phyloP scores from a whole-genome alignment of 2,113 vertebrate genomes.

The Ophthalmolycus amberensis region DNA sequence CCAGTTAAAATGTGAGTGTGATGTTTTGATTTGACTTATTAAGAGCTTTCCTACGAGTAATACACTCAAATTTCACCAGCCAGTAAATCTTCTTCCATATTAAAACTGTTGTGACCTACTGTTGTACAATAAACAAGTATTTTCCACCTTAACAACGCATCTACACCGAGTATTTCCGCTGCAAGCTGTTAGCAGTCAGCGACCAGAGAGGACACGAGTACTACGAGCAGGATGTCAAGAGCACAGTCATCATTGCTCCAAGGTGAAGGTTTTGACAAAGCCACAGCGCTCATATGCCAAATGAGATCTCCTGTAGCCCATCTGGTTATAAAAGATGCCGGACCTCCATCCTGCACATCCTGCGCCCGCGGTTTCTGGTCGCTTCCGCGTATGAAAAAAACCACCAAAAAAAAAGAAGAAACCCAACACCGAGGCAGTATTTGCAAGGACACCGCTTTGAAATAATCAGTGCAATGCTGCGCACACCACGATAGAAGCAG shows the following conservation, averaged over 20 bases:
- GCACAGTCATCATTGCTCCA: slow-evolving; percentile 64
- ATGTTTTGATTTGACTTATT: background rate
- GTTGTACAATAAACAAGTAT: background rate
- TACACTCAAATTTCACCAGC: background rate
- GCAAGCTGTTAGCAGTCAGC: slow-evolving; percentile 41
- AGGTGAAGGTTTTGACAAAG: slow-evolving; percentile 67
- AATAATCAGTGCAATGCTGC: slow-evolving; percentile 22
- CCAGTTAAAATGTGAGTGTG: background rate
- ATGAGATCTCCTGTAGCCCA: slow-evolving; percentile 14
- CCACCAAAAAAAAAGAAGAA: background rate
- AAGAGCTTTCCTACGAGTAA: background rate
- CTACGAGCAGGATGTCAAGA: slow-evolving; percentile 35
- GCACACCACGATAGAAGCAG: background rate
- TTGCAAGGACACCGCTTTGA: slow-evolving; percentile 62
- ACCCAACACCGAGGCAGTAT: slow-evolving; percentile 8
- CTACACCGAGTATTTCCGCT: slow-evolving; percentile 11
- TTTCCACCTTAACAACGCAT: background rate
- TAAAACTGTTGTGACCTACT: background rate
- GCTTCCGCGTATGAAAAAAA: slow-evolving; percentile 31
- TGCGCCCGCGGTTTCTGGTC: slow-evolving; percentile 19
- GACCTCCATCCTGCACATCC: slow-evolving; percentile 50
- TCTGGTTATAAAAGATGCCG: slow-evolving; percentile 53
- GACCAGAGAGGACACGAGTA: slow-evolving; percentile 22
- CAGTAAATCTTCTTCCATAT: background rate
- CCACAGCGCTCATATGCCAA: slow-evolving; percentile 2